phyloP scores from a whole-genome alignment of 2,888 invertebrate species.

The Temnothorax unifasciatus region DNA sequence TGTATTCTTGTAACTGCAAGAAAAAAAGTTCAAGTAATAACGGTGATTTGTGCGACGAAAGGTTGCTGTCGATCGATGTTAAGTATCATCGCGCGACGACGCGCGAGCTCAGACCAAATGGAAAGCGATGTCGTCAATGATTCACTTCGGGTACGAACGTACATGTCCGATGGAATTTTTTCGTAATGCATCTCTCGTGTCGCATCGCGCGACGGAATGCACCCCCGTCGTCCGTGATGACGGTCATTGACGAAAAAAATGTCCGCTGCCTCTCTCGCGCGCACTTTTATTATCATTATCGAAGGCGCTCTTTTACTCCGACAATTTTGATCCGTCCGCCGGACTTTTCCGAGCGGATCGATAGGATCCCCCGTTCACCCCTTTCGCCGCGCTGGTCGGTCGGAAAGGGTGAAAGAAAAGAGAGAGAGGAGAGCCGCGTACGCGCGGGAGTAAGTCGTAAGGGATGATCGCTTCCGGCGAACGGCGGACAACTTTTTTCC shows the following conservation, averaged over 20 bases:
- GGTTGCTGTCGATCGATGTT: background rate
- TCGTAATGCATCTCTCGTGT: conserved; percentile 24
- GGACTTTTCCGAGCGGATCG: conserved; percentile 34
- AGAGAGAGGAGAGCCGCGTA: conserved; percentile 26
- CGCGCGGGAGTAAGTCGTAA: conserved; percentile 12
- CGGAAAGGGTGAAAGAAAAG: conserved; percentile 12
- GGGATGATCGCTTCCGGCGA: conserved; percentile 51
- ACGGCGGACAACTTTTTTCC: conserved; percentile 52
- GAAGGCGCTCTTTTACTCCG: conserved; percentile 11
- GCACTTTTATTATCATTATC: conserved; percentile 35
- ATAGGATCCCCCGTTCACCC: conserved; percentile 18
- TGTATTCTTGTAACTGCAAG: background rate
- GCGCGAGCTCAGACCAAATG: background rate
- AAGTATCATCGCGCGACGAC: conserved; percentile 6
- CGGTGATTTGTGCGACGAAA: background rate
- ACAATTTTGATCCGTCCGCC: conserved; percentile 33
- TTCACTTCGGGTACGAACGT: background rate
- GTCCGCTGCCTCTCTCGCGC: background rate
- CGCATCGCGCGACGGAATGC: background rate
- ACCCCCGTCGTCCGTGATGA: conserved; percentile 17
- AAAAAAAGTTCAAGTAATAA: background rate
- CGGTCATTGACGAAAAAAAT: conserved; percentile 52
- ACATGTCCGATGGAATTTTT: background rate
- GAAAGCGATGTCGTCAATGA: background rate
- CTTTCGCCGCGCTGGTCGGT: background rate